These are phyloP conservation scores for Columba livia DNA, from an alignment of 2,113 vertebrate genomes.

Conservation along the genomic window DNA sequence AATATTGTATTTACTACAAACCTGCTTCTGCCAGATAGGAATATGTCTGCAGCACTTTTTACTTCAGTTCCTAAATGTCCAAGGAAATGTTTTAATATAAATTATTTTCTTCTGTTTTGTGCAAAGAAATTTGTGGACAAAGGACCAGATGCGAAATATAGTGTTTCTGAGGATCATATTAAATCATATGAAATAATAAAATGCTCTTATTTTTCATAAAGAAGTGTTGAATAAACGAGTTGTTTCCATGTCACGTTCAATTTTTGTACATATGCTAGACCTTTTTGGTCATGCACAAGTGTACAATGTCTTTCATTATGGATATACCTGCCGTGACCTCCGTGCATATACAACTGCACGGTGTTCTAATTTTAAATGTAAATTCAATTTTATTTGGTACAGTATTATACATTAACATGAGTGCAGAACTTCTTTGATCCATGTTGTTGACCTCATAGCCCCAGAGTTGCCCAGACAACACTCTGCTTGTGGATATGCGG, in stretches of 20 bases:
- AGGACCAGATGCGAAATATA: background rate
- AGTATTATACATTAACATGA: background rate
- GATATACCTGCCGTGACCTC: background rate
- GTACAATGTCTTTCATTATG: background rate
- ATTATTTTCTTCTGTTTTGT: background rate
- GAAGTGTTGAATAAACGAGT: background rate
- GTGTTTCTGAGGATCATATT: background rate
- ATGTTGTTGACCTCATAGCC: background rate
- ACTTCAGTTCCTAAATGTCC: background rate
- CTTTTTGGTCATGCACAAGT: background rate
- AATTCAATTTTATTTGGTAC: background rate
- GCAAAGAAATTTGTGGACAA: background rate
- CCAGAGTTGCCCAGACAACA: background rate
- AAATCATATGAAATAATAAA: background rate
- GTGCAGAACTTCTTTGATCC: background rate
- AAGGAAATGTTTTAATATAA: background rate
- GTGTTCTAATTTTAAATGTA: background rate
- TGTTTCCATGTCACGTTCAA: background rate
- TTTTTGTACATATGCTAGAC: background rate
- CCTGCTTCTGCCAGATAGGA: background rate
- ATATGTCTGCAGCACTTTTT: background rate
- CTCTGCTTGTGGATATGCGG: accelerated
- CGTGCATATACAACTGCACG: background rate
- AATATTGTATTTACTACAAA: background rate
- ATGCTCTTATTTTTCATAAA: background rate